Base-by-base conservation (phyloP, 2,113 vertebrate species). In the Oryzias celebensis region DNA sequence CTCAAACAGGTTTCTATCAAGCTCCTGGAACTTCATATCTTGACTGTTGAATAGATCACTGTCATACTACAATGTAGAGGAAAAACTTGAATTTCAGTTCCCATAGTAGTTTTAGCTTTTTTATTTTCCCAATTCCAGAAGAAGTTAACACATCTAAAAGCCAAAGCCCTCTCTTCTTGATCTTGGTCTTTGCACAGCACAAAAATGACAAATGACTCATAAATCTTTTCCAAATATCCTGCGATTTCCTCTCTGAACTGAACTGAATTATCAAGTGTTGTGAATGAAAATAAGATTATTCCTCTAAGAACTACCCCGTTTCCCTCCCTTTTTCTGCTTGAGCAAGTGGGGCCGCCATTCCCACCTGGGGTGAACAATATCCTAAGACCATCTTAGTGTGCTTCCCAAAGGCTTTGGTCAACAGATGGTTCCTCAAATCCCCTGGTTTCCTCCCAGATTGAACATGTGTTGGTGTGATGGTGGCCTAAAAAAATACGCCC, bases 371-470 rank as follows among this genome's bases (percentile, higher is more conserved):
- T 91, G 91, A 91, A 85, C 83, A 91, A 92, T 88, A 90, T 90
- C 91, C 88, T 81, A 80, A 85, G 89, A 90, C 89, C 85, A 89
- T 91, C 89, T 90, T 87, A 90, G 83, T 80, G 77, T 69, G 83
- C 81, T 84, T 85, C 84, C 86, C 79, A 58, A 84, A 87, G 81
- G 85, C 87, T 91, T 91, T 89, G 84, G 70, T 48, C 65, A 90
- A 87, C 91, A 92, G 91, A 92, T 92, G 91, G 91, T 90, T 91
- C 83, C 78, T 89, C 75, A 88, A 92, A 92, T 89, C 89, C 90
- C 62, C 80, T 53, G 49, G 80, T 90, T 89, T 89, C 85, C 88
- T 87, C 85, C 68, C 78, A 85, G 88, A 72, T 67, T 73, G 80
- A 85, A 88, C 87, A 91, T 88, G 87, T 88, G 89, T 80, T 88